Conservation (phyloP, 2,888 invertebrate genomes). For the Anaspis maculata region DNA sequence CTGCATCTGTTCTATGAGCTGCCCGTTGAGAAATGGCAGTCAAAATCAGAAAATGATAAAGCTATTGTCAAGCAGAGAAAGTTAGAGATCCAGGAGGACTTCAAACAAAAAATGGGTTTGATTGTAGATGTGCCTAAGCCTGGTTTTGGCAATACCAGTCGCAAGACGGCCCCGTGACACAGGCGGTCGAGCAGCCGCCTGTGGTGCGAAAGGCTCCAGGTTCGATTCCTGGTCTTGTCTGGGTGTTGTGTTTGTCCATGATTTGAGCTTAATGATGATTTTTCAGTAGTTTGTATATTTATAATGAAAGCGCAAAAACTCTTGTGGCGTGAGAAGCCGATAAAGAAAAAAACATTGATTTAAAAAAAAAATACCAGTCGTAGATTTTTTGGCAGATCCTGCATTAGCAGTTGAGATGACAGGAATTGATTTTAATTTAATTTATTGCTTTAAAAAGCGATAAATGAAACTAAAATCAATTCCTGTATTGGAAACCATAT, state of each 20-base stretch:
- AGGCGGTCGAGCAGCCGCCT: too few relatives aligned
- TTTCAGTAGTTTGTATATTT: too few relatives aligned
- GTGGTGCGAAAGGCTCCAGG: too few relatives aligned
- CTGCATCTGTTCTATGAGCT: conserved; percentile 30
- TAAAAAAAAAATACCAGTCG: conserved; percentile 25
- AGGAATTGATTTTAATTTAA: neutral
- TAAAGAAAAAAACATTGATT: too few relatives aligned
- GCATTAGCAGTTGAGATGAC: conserved; percentile 12
- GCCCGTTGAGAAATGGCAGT: conserved; percentile 22
- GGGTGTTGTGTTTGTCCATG: too few relatives aligned
- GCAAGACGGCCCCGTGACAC: too few relatives aligned
- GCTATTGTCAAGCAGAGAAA: neutral
- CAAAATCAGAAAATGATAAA: conserved; percentile 10
- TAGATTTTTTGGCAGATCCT: conserved; percentile 20
- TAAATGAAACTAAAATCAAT: too few relatives aligned
- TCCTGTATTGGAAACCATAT: conserved; percentile 1
- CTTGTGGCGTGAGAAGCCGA: too few relatives aligned
- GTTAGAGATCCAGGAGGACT: conserved; percentile 14
- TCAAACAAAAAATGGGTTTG: conserved; percentile 14
- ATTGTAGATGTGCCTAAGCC: conserved; percentile 27
- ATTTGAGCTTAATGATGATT: too few relatives aligned
- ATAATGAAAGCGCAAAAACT: too few relatives aligned
- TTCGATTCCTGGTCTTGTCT: too few relatives aligned
- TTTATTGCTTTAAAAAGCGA: neutral
- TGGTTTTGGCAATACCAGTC: conserved; percentile 26